These are phyloP conservation scores for Ceratitis capitata DNA, from an alignment of 1,140 invertebrate genomes.

Conservation along the genomic window DNA sequence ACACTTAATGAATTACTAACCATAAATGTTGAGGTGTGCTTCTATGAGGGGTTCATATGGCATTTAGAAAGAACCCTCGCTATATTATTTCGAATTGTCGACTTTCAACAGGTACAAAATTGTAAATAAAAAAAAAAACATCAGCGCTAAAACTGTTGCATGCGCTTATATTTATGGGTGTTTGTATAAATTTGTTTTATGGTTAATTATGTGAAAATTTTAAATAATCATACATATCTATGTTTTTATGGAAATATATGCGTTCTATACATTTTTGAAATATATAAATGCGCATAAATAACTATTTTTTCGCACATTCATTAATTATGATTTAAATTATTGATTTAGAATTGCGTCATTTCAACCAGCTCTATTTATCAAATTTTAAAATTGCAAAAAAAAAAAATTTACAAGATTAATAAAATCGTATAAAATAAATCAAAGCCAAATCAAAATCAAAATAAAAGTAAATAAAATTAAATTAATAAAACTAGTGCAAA, in stretches of 20 bases:
- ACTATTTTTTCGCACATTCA: background rate
- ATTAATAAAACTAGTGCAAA: too few species aligned
- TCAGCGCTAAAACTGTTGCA: slow-evolving; percentile 22
- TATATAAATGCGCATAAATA: background rate
- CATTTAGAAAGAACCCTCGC: slow-evolving; percentile 16
- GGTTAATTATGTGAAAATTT: slow-evolving; percentile 27
- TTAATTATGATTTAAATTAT: background rate
- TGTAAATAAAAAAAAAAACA: background rate
- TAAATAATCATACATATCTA: background rate
- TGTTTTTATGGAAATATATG: background rate
- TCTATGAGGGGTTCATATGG: background rate
- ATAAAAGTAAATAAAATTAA: too few species aligned
- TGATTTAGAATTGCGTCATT: background rate
- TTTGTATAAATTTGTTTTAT: slow-evolving; percentile 31
- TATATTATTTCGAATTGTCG: background rate
- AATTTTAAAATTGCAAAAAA: too few species aligned
- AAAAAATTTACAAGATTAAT: too few species aligned
- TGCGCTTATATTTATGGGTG: slow-evolving; percentile 1
- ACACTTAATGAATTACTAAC: slow-evolving; percentile 33
- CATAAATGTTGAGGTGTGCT: background rate
- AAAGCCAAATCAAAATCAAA: too few species aligned
- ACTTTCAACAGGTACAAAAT: slow-evolving; percentile 34
- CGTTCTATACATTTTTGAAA: background rate
- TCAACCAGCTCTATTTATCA: too few species aligned
- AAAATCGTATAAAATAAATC: too few species aligned